Evolutionary conservation across 1,140 invertebrate genomes (phyloP), one percentile per base, ranked within the genome.

Genomic region (Pogonomyrmex californicus): DNA sequence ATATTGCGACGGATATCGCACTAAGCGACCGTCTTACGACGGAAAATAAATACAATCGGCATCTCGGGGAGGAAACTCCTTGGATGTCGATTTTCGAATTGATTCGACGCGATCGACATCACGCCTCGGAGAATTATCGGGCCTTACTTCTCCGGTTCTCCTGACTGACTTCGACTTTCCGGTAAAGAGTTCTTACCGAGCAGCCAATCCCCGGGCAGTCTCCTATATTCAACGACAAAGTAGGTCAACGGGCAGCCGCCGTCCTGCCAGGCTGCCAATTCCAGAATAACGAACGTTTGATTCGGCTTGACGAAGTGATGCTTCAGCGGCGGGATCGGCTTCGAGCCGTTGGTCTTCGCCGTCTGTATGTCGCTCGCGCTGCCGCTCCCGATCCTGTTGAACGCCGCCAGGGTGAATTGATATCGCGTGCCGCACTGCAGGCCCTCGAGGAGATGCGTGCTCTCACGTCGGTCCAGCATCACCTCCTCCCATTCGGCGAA

Each of bases 231-330:
- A 1, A 97, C 95, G 71, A 96, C 96, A 89, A 96, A 97, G 87
- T 96, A 96, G 10, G 95, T 91, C 63, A 97, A 96, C 1, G 97
- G 96, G 90, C 97, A 97, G 0, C 97, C 97, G 5, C 96, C 96
- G 79, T 97, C 96, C 85, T 96, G 95, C 97, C 97, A 97, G 0
- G 96, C 95, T 1, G 95, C 95, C 63, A 97, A 92, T 88, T 97
- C 96, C 51, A 97, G 91, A 12, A 95, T 93, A 14, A 96, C 95
- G 7, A 96, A 96, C 2, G 97, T 97, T 30, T 96, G 95, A 91
- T 97, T 97, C 1, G 95, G 92, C 33, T 95, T 94, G 54, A 97
- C 94, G 41, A 96, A 94, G 63, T 95, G 95, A 10, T 96, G 92
- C 63, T 95, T 95, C 1, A 93, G 76, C 0, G 96, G 96, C 2